These are phyloP conservation scores for Himalopsyche kuldschensis DNA, from an alignment of 2,888 invertebrate species.

Conservation along the genomic window DNA sequence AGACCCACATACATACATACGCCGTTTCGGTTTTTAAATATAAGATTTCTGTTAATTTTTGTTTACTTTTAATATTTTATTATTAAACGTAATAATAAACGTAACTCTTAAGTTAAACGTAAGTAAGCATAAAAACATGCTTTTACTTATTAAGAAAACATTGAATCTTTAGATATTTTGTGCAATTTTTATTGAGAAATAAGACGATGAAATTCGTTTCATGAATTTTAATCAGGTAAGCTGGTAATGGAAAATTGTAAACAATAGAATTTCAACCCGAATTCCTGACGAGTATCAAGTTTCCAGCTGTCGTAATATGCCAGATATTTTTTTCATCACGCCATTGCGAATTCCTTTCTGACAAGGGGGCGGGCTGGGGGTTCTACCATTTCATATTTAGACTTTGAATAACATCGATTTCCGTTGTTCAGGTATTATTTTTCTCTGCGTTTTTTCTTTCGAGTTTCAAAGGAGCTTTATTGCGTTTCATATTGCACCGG, in stretches of 20 bases:
- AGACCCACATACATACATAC: no score
- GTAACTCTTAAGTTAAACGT: no score
- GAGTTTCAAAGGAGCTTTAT: not conserved
- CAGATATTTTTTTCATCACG: not conserved
- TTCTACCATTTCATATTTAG: not conserved
- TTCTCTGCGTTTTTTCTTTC: not conserved
- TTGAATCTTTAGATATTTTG: no score
- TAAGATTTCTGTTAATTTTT: no score
- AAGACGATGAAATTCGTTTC: no score
- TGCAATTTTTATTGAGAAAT: no score
- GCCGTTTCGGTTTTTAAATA: no score
- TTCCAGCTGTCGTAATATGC: not conserved
- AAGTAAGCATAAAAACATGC: no score
- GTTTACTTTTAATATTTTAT: no score
- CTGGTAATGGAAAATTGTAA: not conserved
- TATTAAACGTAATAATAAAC: no score
- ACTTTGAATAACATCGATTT: not conserved
- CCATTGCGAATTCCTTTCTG: not conserved
- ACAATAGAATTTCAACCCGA: not conserved
- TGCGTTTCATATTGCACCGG: not conserved
- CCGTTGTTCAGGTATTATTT: not conserved
- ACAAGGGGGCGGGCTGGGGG: not conserved
- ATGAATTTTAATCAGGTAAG: no score
- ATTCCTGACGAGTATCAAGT: not conserved
- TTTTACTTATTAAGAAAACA: no score